Evolutionary conservation across 2,888 invertebrate species (phyloP), one percentile per base, ranked within the genome.

Genomic region (Acanthoscelides obtectus): DNA sequence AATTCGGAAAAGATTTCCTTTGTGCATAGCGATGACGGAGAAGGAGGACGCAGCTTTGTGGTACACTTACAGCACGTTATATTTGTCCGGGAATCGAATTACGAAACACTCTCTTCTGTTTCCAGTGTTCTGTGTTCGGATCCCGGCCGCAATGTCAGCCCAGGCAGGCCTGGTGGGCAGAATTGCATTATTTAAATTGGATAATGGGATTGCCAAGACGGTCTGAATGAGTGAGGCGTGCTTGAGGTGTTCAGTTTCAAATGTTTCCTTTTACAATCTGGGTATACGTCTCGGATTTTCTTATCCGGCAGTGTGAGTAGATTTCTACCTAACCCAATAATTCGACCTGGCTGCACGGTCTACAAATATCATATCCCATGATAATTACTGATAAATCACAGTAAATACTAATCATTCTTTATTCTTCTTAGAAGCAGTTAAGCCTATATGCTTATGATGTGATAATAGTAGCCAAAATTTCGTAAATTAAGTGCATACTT

Each of bases 1-100:
- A 80, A 80, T 78, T 79, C 75, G 73, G 76, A 75, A 80, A 79
- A 80, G 78, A 77, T 79, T 79, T 77, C 74, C 63, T 79, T 79
- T 79, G 75, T 79, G 79, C 78, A 76, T 80, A 81, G 80, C 82
- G 83, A 82, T 84, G 84, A 84, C 84, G 68, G 22, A 68, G 20
- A 68, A 20, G 68, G 17, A 77, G 77, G 79, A 78, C 79, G 77
- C n/a, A n/a, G n/a, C 77, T 80, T 82, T 81, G 81, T 81, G 79
- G 79, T 79, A 81, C 74, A 76, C 77, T 79, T 75, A 75, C 76
- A 73, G 74, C 75, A 73, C 75, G 72, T 76, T 74, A 76, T 73
- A 76, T 75, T 76, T 75, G 75, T 76, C 73, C 72, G 75, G 69
- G 75, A 75, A 76, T 77, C 75, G 72, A 77, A 74, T 77, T 77